Percentiles rank a stretch among this genome's conserved stretches.
Evolutionary conservation across 2,797 vertebrate species (phyloP).

Genomic region (Epinephelus coioides): DNA sequence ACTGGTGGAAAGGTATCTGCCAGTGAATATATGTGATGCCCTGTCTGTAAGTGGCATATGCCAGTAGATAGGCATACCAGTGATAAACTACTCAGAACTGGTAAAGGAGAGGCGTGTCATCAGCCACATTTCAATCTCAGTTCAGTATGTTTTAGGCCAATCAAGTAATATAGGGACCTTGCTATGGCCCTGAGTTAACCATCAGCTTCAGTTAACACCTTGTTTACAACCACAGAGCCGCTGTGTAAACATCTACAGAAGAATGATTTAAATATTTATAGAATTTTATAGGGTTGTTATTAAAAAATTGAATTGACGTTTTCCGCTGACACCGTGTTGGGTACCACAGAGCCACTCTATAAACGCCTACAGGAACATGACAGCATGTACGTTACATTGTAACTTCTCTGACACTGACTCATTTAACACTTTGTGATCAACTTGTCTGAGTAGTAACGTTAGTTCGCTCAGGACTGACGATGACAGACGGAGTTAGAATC

Average conservation of each 20-base stretch:
- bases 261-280: not conserved
- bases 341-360: not conserved
- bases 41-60: not conserved
- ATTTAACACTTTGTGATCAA: not conserved
- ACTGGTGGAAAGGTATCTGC: not conserved
- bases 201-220: not conserved
- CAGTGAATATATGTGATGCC: not conserved
- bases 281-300: not conserved
- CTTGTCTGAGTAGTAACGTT: not conserved
- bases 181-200: not conserved
- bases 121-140: not conserved
- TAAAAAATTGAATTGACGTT: not conserved
- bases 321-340: not conserved
- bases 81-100: not conserved
- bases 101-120: no score
- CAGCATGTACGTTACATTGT: not conserved
- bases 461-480: not conserved
- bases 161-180: no score
- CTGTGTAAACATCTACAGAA: no score
- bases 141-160: no score
- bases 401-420: slow-evolving; percentile 9
- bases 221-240: not conserved
- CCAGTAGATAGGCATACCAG: not conserved
- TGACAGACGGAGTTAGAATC: not conserved
- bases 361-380: not conserved